These are phyloP conservation scores for Sitodiplosis mosellana DNA, from an alignment of 1,140 invertebrate species.

Conservation along the genomic window DNA sequence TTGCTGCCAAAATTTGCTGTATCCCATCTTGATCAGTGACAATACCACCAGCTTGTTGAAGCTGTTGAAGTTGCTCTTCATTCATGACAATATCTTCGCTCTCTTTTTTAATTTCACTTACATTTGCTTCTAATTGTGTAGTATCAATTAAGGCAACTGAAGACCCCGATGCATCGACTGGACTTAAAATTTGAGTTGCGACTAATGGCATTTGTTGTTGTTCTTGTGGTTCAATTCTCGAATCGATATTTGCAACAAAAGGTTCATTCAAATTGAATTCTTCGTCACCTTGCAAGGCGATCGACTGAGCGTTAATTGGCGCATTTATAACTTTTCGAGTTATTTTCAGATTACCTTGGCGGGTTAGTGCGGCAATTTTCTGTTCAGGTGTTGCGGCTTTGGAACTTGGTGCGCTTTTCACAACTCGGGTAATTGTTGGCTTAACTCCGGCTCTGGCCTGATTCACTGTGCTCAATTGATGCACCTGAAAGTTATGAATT, in stretches of 20 bases:
- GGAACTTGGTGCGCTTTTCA: not conserved
- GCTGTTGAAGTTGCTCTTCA: slow-evolving; percentile 3
- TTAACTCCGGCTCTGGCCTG: not conserved
- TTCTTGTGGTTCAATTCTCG: not conserved
- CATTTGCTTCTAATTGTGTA: no score
- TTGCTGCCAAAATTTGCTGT: slow-evolving; percentile 21
- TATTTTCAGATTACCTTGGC: slow-evolving; percentile 22
- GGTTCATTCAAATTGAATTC: not conserved
- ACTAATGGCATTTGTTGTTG: not conserved
- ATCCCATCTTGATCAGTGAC: slow-evolving; percentile 11
- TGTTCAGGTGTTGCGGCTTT: slow-evolving; percentile 9
- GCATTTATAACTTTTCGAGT: slow-evolving; percentile 21
- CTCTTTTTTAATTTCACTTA: no score
- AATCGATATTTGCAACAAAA: not conserved
- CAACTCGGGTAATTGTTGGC: slow-evolving; percentile 5
- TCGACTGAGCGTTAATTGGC: not conserved
- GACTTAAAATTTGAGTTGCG: no score
- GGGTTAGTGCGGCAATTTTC: slow-evolving; percentile 21
- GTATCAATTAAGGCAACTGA: no score
- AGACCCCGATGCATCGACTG: no score
- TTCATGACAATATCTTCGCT: no score
- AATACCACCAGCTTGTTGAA: slow-evolving; percentile 10
- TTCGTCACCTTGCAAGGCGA: slow-evolving; percentile 14
- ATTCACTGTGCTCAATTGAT: no score
- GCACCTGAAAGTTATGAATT: not conserved